These are phyloP conservation scores for Centropyge bicolor DNA, from an alignment of 2,797 vertebrate species.

Conservation along the genomic window DNA sequence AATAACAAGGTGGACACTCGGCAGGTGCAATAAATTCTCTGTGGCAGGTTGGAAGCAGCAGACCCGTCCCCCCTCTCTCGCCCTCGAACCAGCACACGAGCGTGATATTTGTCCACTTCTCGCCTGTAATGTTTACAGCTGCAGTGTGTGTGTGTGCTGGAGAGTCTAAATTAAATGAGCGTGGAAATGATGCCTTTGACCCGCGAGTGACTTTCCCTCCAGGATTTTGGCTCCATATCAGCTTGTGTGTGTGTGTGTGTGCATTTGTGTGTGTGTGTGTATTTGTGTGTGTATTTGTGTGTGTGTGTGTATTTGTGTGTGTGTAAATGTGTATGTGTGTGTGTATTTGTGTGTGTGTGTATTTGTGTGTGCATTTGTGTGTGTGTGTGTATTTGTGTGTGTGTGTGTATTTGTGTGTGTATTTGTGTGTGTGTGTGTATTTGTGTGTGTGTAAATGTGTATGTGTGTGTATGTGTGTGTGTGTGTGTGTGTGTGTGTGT, in stretches of 20 bases:
- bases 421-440: not conserved
- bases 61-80: not conserved
- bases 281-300: conserved; percentile 2
- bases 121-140: conserved; percentile 17
- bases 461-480: not conserved
- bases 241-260: not conserved
- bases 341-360: not conserved
- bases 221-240: conserved; percentile 37
- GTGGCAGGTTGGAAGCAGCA: not conserved
- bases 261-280: not conserved
- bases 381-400: conserved; percentile 1
- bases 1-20: conserved; percentile 14
- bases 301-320: no score
- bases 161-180: conserved; percentile 47
- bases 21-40: conserved; percentile 19
- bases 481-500: conserved; percentile 1
- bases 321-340: not conserved
- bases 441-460: conserved; percentile 3
- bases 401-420: conserved; percentile 1
- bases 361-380: not conserved
- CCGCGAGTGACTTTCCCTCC: conserved; percentile 48
- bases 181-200: conserved; percentile 57
- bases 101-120: not conserved
- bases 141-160: conserved; percentile 3
- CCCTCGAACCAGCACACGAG: not conserved